A percentile compares a stretch with the other conserved stretches of the same genome.
phyloP scores from a whole-genome alignment of 2,888 invertebrate species.

The Catonia carolina region DNA sequence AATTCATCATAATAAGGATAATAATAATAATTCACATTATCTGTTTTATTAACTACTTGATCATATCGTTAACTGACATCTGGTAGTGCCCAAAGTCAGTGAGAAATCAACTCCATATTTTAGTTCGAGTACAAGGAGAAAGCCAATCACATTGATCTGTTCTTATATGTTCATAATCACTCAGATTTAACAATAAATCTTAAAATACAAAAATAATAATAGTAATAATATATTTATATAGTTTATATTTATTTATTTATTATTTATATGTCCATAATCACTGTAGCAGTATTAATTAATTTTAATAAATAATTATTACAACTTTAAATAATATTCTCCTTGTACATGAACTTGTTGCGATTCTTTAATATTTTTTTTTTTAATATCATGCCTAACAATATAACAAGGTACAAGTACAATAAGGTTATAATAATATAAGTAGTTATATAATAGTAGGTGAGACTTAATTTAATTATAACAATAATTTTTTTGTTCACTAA shows the following conservation, averaged over 20 bases:
- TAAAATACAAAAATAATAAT: slow-evolving; percentile 28
- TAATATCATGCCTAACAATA: slow-evolving; percentile 41
- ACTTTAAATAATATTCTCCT: slow-evolving; percentile 43
- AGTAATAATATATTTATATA: slow-evolving; percentile 32
- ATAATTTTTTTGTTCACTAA: slow-evolving; percentile 40
- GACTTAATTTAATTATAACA: slow-evolving; percentile 52
- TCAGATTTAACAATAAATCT: slow-evolving; percentile 33
- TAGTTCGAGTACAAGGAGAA: slow-evolving; percentile 45
- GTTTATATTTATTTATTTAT: slow-evolving; percentile 42
- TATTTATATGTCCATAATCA: slow-evolving; percentile 22
- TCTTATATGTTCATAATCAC: neutral
- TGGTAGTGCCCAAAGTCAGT: slow-evolving; percentile 21
- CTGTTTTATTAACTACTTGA: slow-evolving; percentile 31
- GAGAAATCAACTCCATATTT: slow-evolving; percentile 27
- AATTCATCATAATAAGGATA: slow-evolving; percentile 1
- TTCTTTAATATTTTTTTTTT: slow-evolving; percentile 44
- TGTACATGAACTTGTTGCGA: slow-evolving; percentile 38
- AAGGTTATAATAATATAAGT: slow-evolving; percentile 35
- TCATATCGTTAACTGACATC: slow-evolving; percentile 31
- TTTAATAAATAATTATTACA: slow-evolving; percentile 40
- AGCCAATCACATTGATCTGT: neutral
- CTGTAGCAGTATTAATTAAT: slow-evolving; percentile 19
- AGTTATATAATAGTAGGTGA: slow-evolving; percentile 47
- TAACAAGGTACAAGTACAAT: slow-evolving; percentile 38
- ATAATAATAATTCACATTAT: slow-evolving; percentile 32